phyloP scores from a whole-genome alignment of 2,888 invertebrate genomes.

The Oxystoma pomonae region DNA sequence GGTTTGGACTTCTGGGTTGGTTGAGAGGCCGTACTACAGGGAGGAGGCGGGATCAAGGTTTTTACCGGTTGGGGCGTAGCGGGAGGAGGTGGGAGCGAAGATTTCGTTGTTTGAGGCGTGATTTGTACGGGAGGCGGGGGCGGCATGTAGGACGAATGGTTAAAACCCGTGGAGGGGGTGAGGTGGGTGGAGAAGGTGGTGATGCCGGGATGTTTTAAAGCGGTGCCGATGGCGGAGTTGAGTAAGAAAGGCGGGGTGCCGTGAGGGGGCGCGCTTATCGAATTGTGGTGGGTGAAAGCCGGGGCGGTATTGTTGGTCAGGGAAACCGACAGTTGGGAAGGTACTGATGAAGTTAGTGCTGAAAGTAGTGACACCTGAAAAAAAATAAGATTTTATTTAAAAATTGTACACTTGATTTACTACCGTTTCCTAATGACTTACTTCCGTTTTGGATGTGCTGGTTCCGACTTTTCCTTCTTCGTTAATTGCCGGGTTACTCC shows the following conservation, averaged over 20 bases:
- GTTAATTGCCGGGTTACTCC: background rate
- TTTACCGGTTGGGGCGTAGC: background rate
- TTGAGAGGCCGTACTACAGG: slow-evolving; percentile 32
- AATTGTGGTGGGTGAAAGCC: background rate
- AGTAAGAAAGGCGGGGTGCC: background rate
- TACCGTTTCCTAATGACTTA: background rate
- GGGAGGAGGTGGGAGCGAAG: background rate
- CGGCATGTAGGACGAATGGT: background rate
- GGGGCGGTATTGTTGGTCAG: too few species aligned
- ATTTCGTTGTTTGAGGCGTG: background rate
- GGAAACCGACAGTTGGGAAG: too few species aligned
- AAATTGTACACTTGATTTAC: too few species aligned
- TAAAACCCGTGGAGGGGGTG: background rate
- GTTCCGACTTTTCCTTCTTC: background rate
- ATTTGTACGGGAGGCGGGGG: background rate
- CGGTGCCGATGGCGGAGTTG: background rate
- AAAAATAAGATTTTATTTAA: too few species aligned
- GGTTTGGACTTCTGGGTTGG: slow-evolving; percentile 38
- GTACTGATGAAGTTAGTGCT: too few species aligned
- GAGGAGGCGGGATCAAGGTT: background rate
- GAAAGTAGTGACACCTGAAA: background rate
- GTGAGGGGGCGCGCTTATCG: background rate
- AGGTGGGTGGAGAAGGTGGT: background rate
- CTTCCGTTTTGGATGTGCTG: background rate
- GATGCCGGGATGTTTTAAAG: background rate